These are phyloP conservation scores for Parambassis ranga DNA, from an alignment of 2,797 vertebrate species.

Conservation along the genomic window DNA sequence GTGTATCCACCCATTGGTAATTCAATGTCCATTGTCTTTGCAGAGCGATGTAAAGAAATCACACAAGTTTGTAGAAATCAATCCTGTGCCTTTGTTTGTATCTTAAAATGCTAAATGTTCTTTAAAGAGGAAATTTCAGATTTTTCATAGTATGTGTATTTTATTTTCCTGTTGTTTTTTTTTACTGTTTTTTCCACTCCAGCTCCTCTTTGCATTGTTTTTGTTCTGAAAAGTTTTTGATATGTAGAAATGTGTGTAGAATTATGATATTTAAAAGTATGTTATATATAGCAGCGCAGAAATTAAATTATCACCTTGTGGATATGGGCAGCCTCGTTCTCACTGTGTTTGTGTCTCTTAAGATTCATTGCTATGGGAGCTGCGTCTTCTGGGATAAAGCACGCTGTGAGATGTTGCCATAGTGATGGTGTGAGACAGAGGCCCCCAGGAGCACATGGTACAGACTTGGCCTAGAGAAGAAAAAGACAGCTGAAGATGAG, in stretches of 20 bases:
- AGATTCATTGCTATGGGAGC: slow-evolving; percentile 60
- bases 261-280: no score
- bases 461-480: neutral
- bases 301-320: no score
- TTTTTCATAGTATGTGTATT: no score
- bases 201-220: no score
- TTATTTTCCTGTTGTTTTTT: neutral
- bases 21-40: neutral
- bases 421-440: slow-evolving; percentile 40
- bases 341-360: slow-evolving; percentile 8
- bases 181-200: neutral
- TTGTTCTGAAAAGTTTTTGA: no score
- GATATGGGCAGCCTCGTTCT: no score
- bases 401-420: slow-evolving; percentile 48
- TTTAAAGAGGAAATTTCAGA: no score
- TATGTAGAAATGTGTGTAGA: no score
- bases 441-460: neutral
- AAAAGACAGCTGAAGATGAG: neutral
- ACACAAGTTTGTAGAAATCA: neutral
- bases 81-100: neutral
- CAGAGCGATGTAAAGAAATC: neutral
- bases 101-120: no score
- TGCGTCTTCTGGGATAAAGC: slow-evolving; percentile 54
- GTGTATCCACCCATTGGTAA: neutral
- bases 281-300: no score